Base-by-base conservation (phyloP, 2,888 invertebrate species). In the Ophioninae sp. region DNA sequence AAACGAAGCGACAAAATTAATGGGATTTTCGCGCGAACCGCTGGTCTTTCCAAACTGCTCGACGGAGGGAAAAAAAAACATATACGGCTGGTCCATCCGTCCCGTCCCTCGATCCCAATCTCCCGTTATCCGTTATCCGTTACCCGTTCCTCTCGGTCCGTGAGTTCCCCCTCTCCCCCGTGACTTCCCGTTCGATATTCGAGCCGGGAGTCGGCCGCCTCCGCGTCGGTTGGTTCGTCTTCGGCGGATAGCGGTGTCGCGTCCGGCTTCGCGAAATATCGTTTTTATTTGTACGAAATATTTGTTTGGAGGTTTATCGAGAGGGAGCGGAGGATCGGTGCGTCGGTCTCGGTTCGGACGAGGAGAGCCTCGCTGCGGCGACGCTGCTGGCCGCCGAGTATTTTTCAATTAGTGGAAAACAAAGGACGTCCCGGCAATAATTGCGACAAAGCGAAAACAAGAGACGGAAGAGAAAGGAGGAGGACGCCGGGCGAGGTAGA, bases 401-500 rank as follows among this genome's bases (percentile, higher is more conserved):
- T 89, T 89, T 89, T 89, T 89, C 89, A 89, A 89, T 89, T 88
- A 88, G 87, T 85, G 86, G 83, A 87, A 86, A 88, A 88, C 89
- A 89, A 89, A 89, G 89, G 86, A 88, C 81, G 86, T 85, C 87
- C 88, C 83, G 87, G 87, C 88, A 88, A 89, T 89, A 89, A 89
- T 89, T 89, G 89, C 89, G 87, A 88, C 88, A 87, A 86, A 89
- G 88, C 87, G 85, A 86, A 88, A 89, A 21, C 67, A 64, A 79
- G 72, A 76, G 73, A 79, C 68, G 23, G 70, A 44, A 39, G 17
- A n/a, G 23, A 41, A 56, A 62, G 44, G 64, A 64, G 59, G 50
- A n/a, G 20, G 7, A 64, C 1, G 44, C 39, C 69, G 75, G 65
- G 79, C 78, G 78, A 77, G 79, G 56, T 69, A 30, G 69, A 69